Percentiles rank a stretch among this genome's conserved stretches.
Evolutionary conservation across 2,113 vertebrate genomes (phyloP).

Genomic region (Anarhynchus alexandrinus): DNA sequence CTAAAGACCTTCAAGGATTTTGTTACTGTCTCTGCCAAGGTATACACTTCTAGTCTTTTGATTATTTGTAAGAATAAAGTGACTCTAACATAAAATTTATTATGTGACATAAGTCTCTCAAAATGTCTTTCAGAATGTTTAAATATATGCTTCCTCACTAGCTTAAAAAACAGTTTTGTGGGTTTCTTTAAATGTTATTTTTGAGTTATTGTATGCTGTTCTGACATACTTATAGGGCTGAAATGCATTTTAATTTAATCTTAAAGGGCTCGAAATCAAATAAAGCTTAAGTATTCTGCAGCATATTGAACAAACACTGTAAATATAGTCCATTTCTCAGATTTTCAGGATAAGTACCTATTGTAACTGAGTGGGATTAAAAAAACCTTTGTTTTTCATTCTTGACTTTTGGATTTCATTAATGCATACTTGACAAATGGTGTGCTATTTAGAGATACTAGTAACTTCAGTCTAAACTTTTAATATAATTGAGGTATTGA

Average conservation of each 20-base stretch:
- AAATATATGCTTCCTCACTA: neutral
- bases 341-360: conserved; percentile 33
- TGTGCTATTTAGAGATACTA: neutral
- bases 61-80: conserved; percentile 13
- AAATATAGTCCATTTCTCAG: conserved; percentile 24
- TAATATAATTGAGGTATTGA: neutral
- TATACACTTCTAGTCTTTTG: conserved; percentile 25
- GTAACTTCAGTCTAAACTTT: neutral
- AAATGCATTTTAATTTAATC: conserved; percentile 22
- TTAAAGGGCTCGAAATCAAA: conserved; percentile 21
- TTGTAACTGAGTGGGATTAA: neutral
- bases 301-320: neutral
- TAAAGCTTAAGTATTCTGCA: neutral
- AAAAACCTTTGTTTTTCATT: neutral
- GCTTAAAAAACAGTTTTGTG: neutral
- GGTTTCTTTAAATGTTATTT: neutral
- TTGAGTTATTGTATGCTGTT: neutral
- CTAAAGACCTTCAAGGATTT: conserved; percentile 89
- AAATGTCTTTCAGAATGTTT: neutral
- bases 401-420: neutral
- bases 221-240: neutral
- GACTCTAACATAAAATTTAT: neutral
- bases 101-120: neutral
- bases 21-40: conserved; percentile 87
- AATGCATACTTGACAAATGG: neutral